phyloP scores from a whole-genome alignment of 2,113 vertebrate genomes.

The Lanius ludovicianus region DNA sequence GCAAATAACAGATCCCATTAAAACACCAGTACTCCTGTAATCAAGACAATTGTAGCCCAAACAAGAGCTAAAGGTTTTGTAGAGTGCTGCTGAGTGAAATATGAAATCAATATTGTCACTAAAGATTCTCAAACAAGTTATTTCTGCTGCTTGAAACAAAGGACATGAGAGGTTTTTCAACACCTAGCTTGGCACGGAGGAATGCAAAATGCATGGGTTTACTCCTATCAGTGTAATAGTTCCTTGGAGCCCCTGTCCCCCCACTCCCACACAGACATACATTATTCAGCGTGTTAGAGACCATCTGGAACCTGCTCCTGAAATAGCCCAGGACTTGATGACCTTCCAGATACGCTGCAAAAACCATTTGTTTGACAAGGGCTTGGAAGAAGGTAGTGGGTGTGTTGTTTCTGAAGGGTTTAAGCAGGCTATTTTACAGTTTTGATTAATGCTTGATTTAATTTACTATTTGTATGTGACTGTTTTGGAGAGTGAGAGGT shows the following conservation, averaged over 20 bases:
- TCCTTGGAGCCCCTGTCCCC: conserved; percentile 8
- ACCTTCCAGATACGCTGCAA: conserved; percentile 38
- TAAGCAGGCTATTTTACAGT: conserved; percentile 33
- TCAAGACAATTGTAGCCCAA: neutral
- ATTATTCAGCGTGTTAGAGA: conserved; percentile 49
- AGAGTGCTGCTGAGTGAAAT: neutral
- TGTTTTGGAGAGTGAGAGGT: neutral
- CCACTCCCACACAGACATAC: neutral
- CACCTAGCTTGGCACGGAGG: neutral
- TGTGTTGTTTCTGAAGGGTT: neutral
- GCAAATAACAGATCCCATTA: neutral
- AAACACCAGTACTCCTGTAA: neutral
- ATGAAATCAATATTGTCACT: neutral
- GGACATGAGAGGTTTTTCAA: neutral
- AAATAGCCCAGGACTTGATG: conserved; percentile 62
- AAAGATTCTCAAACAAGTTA: neutral
- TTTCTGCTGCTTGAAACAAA: conserved; percentile 1
- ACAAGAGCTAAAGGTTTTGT: neutral
- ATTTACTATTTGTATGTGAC: conserved; percentile 26
- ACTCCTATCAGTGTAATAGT: neutral
- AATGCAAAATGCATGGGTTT: neutral
- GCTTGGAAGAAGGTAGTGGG: neutral
- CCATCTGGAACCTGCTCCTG: conserved; percentile 59
- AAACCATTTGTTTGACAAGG: conserved; percentile 44
- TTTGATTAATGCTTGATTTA: conserved; percentile 42